phyloP scores from a whole-genome alignment of 2,797 vertebrate genomes.

The Chlorospingus semifuscus region DNA sequence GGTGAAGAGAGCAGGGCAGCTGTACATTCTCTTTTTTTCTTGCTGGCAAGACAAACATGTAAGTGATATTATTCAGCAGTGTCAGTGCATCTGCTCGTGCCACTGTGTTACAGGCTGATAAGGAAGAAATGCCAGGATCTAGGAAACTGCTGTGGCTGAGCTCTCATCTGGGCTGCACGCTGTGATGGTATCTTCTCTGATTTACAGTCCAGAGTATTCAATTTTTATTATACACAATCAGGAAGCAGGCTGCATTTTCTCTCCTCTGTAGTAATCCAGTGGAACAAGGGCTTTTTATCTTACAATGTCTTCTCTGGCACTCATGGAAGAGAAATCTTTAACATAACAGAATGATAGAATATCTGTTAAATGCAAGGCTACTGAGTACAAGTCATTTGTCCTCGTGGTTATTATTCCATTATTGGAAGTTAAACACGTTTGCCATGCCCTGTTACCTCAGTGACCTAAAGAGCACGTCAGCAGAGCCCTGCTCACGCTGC shows the following conservation, averaged over 20 bases:
- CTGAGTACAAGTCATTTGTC: neutral
- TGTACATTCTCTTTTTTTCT: neutral
- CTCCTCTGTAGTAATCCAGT: neutral
- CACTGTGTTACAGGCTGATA: neutral
- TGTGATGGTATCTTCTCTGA: neutral
- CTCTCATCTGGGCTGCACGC: neutral
- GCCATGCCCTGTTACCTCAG: neutral
- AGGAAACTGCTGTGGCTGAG: neutral
- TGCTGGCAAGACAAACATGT: neutral
- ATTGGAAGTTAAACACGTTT: neutral
- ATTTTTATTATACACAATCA: neutral
- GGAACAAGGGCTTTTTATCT: neutral
- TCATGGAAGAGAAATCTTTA: neutral
- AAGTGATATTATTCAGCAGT: neutral
- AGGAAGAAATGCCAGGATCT: neutral
- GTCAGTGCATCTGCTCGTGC: neutral
- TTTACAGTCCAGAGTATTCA: neutral
- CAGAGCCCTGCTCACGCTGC: neutral
- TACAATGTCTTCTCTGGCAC: accelerated
- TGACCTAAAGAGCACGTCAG: neutral
- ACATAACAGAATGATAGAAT: neutral
- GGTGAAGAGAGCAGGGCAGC: neutral
- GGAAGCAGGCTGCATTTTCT: neutral
- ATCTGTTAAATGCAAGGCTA: neutral
- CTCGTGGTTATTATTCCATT: neutral